Evolutionary conservation across 2,888 invertebrate species (phyloP), one percentile per base, ranked within the genome.

Genomic region (Papilio gigon): DNA sequence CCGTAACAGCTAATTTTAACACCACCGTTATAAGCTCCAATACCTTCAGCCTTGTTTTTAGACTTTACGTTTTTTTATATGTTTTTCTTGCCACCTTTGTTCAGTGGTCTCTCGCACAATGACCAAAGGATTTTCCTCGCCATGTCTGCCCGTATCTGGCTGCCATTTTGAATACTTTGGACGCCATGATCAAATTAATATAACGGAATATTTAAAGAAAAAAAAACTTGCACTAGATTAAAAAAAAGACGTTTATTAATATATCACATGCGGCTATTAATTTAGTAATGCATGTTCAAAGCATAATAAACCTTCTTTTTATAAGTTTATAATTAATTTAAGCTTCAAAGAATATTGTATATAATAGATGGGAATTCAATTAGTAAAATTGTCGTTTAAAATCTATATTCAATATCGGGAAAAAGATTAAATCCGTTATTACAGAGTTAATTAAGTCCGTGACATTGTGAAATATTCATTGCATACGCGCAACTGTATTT

Each of bases 401-500:
- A 30, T 30, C 27, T 30, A 30, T 3, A 30, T 53, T 30, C 53
- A n/a, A 53, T 53, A 53, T 30, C 17, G 53, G n/a, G 9, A n/a
- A 30, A 53, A 53, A 30, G 53, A 53, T 53, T 53, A 27, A 27
- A 53, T 53, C 27, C 30, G n/a, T 53, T 62, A 27, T 30, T 27
- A 14, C 30, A 33, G 20, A 62, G 30, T 44, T 62, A 40, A 44
- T 17, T 9, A 40, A 62, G n/a, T 37, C 35, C 25, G 25, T 35
- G 22, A 33, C 3, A 40, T 25, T 22, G 37, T 27, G 25, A 53
- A 64, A 50, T 35, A 37, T 63, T 35, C 50, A 63, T 63, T 50
- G 63, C 50, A 37, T 53, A 25, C n/a, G 17, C 17, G 27, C 37
- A 65, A 53, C 30, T 27, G 37, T 37, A 37, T 53, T 50, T 64